Evolutionary conservation across 2,797 vertebrate genomes (phyloP), one percentile per base, ranked within the genome.

Genomic region (Acrossocheilus wenchowensis): DNA sequence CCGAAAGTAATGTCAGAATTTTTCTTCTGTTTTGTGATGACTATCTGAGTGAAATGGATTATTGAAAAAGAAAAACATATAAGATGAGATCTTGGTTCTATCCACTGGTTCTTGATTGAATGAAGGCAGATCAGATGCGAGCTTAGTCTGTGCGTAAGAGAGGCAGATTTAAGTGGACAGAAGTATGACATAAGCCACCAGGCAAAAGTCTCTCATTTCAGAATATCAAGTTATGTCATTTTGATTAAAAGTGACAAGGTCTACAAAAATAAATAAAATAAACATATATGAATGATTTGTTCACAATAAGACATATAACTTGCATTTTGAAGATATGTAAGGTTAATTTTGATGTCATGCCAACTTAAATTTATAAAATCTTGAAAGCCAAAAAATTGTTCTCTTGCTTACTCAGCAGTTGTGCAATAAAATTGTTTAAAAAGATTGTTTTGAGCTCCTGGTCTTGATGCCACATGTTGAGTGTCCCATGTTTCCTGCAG

Each of bases 391-490:
- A 3, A 17, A 60, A 81, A n/a, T n/a, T n/a, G 12, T 19, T 50
- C 15, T 60, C 21, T 6, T 21, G 34, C 36, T n/a, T n/a, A 60
- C 30, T 78, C 5, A 26, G 12, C 21, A 36, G 2, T 41, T 34
- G 12, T 2, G 12, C 17, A 45, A 39, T 54, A 26, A 54, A 30
- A 69, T 23, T 15, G 10, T 34, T 48, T 54, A 26, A 64, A 50
- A 66, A 9, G 11, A 50, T 83, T 83, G 41, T 74, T 83, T 36
- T 17, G 26, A 64, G 3, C 69, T 62, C 1, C 52, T 45, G 57
- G 17, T 69, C 36, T 57, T 71, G 39, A 79, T 43, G 64, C 36
- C n/a, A 84, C 73, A 62, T 68, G 43, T 77, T 54, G 30, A 69
- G 71, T 52, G 60, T 19, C 60, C n/a, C 64, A 60, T 71, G 66